These are phyloP conservation scores for Pasiphila rectangulata DNA, from an alignment of 2,888 invertebrate species.

Conservation along the genomic window DNA sequence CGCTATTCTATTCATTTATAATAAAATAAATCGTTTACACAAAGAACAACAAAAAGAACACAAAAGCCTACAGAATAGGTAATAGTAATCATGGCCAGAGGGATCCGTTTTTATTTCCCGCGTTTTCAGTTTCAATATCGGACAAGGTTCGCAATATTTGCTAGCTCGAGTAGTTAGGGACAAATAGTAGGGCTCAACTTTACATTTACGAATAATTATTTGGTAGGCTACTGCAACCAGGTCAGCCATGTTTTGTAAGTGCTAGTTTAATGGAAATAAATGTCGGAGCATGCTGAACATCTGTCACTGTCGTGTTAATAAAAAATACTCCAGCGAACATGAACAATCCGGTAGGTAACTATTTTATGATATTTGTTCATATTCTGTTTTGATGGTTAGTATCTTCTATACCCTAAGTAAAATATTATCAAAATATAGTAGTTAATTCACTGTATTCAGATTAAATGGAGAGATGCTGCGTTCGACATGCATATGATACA, in stretches of 20 bases:
- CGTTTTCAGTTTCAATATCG: background rate
- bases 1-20: too few relatives aligned
- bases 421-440: too few relatives aligned
- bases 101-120: background rate
- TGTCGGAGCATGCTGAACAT: background rate
- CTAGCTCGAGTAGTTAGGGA: background rate
- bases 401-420: too few relatives aligned
- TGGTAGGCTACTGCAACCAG: background rate
- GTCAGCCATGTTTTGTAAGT: slow-evolving; percentile 3
- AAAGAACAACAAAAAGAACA: background rate
- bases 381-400: too few relatives aligned
- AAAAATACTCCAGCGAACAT: background rate
- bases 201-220: background rate
- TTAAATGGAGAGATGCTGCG: too few relatives aligned
- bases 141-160: slow-evolving; percentile 3
- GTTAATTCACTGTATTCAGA: too few relatives aligned
- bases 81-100: too few relatives aligned
- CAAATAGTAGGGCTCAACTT: background rate
- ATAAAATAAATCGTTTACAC: too few relatives aligned
- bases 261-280: slow-evolving; percentile 7
- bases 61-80: background rate
- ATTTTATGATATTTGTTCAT: too few relatives aligned
- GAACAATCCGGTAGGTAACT: too few relatives aligned
- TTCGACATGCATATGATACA: too few relatives aligned
- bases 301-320: background rate